Conservation (phyloP, 1,140 invertebrate genomes). For the Apocrypta bakeri region DNA sequence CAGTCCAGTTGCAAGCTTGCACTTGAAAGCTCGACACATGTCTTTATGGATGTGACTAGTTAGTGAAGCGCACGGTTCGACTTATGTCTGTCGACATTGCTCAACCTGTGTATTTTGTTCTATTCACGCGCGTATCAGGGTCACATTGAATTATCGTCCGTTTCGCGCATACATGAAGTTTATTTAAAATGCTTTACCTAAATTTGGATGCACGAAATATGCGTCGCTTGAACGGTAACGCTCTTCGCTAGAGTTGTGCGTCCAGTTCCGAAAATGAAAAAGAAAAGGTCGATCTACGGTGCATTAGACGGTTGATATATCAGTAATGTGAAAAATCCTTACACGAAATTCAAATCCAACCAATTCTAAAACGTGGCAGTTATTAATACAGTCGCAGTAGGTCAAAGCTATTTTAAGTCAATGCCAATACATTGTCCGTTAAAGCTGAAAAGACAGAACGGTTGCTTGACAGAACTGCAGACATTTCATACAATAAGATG, state of each 20-base stretch:
- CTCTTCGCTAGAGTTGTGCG: not conserved
- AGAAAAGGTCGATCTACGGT: not conserved
- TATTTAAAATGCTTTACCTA: no score
- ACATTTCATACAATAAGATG: constrained; percentile 50
- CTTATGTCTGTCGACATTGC: no score
- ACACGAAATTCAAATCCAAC: no score
- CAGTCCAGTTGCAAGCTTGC: constrained; percentile 24
- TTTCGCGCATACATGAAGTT: not conserved
- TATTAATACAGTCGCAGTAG: constrained; percentile 40
- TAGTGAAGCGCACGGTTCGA: no score
- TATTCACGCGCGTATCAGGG: no score
- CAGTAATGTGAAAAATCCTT: not conserved
- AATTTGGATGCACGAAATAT: no score
- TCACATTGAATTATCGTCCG: not conserved
- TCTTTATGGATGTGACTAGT: no score
- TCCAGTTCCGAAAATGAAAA: not conserved
- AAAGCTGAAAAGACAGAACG: constrained; percentile 8
- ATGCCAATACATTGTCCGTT: constrained; percentile 21
- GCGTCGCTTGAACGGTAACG: not conserved
- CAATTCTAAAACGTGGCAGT: not conserved
- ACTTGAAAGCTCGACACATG: constrained; percentile 19
- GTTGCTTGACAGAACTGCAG: not conserved
- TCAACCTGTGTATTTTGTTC: no score
- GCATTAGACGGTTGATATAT: not conserved
- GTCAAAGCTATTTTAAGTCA: constrained; percentile 46